These are phyloP conservation scores for Ptilorrhoa leucosticta DNA, from an alignment of 2,113 vertebrate genomes.

Conservation along the genomic window DNA sequence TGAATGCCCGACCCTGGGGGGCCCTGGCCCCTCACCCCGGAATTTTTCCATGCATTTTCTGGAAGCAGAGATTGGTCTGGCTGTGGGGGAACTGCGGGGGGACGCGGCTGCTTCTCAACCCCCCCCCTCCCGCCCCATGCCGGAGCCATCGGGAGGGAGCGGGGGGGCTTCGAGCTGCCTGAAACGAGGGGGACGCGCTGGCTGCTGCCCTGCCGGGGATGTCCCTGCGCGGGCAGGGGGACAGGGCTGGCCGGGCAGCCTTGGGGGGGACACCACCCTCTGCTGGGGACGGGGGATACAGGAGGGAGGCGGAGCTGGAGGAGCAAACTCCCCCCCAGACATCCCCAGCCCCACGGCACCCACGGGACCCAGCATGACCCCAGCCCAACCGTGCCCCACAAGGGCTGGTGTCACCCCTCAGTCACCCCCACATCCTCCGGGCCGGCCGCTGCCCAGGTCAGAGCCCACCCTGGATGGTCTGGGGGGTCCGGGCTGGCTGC, in stretches of 20 bases:
- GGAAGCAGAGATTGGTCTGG: neutral
- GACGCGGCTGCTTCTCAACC: neutral
- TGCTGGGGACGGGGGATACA: too few relatives aligned
- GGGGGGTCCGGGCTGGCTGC: neutral
- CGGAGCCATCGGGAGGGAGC: neutral
- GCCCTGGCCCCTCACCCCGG: neutral
- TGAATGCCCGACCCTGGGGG: neutral
- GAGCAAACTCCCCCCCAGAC: neutral
- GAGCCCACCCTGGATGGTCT: neutral
- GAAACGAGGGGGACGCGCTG: too few relatives aligned
- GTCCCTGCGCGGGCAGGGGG: neutral
- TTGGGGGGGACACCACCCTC: neutral
- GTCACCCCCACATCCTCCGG: accelerated
- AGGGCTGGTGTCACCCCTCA: neutral
- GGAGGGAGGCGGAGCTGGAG: neutral
- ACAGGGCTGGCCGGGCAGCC: neutral
- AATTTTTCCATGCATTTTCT: neutral
- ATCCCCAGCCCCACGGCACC: neutral
- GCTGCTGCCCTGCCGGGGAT: neutral
- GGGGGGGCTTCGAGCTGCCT: neutral
- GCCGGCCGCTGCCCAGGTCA: accelerated
- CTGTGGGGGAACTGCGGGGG: neutral
- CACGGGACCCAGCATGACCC: neutral
- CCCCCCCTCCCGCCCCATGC: neutral
- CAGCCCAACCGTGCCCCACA: neutral